Evolutionary conservation across 1,140 invertebrate species (phyloP).

Genomic region (Acromyrmex heyeri): DNA sequence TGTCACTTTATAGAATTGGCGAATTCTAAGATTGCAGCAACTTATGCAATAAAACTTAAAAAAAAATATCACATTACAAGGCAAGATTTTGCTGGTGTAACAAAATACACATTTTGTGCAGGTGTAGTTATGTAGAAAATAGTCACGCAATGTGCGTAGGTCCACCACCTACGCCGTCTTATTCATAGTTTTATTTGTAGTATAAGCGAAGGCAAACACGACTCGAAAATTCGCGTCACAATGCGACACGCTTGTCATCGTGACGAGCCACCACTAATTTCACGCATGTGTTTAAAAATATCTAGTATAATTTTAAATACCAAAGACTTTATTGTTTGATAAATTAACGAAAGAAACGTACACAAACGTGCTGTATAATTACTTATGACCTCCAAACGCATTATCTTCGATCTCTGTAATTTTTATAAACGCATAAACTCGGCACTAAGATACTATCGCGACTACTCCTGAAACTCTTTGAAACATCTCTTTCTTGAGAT

Average conservation of each 20-base stretch:
- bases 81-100: not conserved
- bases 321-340: not conserved
- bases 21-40: not conserved
- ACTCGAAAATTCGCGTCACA: slow-evolving; percentile 11
- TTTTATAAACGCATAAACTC: not conserved
- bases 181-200: slow-evolving; percentile 59
- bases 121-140: slow-evolving; percentile 10
- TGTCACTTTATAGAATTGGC: not conserved
- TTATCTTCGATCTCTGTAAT: not conserved
- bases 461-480: not conserved
- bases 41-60: not conserved
- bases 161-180: slow-evolving; percentile 40
- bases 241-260: slow-evolving; percentile 11
- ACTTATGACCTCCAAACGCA: not conserved
- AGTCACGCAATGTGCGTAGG: slow-evolving; percentile 33
- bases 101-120: not conserved
- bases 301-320: not conserved
- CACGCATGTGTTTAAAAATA: slow-evolving; percentile 9
- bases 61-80: not conserved
- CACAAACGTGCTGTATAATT: not conserved
- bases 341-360: not conserved
- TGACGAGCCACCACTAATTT: slow-evolving; percentile 1
- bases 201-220: slow-evolving; percentile 2
- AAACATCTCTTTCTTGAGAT: not conserved
- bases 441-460: too few species aligned